Evolutionary conservation across 2,797 vertebrate genomes (phyloP), one percentile per base, ranked within the genome.

Genomic region (Vespertilio murinus): DNA sequence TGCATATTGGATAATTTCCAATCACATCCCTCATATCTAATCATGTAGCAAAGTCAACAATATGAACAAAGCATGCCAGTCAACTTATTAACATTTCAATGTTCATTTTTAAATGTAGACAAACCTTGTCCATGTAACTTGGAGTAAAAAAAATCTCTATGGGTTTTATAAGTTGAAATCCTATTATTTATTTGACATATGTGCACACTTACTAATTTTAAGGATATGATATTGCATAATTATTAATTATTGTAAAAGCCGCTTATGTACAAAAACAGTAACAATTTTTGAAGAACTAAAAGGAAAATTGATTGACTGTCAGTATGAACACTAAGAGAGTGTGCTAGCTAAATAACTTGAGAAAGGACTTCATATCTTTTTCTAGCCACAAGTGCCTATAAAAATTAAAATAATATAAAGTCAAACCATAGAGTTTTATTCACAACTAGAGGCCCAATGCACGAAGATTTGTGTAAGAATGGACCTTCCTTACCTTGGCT

Each of bases 151-250:
- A 88, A 80, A 16, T 56, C 30, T 92, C 42, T 54, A 14, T 89
- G 49, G 45, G 35, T 80, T 87, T 91, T 54, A 56, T n/a, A 91
- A 82, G 42, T 86, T 85, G 54, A 52, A 93, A 89, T 93, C 75
- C 33, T 74, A 82, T 83, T 81, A 81, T 84, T 94, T 92, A 70
- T 93, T 75, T 91, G 64, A 95, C 92, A 45, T 81, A 74, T 22
- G 11, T 73, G 4, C 42, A 82, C 3, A 47, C 10, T 45, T 69
- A 47, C n/a, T 90, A 25, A 88, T 73, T 88, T 79, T 6, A 86
- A 85, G 30, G 42, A 33, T 65, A 25, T 28, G 64, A 79, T 38
- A 38, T 54, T 92, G 42, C 30, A 52, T 85, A 38, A 79, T 87
- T 92, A 71, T 35, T 79, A 79, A 65, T 89, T 86, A 56, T n/a